Percentiles rank a stretch among this genome's conserved stretches.
Conservation (phyloP, 2,113 vertebrate genomes). For the Melierax canorus region DNA sequence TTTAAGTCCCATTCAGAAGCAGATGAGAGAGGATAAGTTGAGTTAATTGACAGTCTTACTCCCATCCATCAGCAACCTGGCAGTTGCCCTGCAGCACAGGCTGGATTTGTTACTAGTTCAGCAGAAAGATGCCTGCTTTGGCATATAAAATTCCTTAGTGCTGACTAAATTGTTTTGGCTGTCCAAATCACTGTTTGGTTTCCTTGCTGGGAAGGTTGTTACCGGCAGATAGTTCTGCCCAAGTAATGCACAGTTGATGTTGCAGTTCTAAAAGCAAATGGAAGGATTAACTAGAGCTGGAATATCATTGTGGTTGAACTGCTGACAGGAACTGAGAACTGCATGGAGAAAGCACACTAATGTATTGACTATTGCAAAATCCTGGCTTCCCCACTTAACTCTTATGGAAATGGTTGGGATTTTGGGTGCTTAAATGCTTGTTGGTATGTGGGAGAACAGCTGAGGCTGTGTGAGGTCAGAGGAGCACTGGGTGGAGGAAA, state of each 20-base stretch:
- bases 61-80: neutral
- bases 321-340: neutral
- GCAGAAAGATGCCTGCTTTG: neutral
- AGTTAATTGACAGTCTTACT: neutral
- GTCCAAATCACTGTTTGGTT: neutral
- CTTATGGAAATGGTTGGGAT: neutral
- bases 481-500: neutral
- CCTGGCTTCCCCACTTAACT: neutral
- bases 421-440: neutral
- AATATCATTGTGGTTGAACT: neutral
- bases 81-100: neutral
- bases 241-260: neutral
- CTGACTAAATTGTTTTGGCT: neutral
- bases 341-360: neutral
- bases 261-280: neutral
- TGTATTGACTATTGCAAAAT: neutral
- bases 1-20: neutral
- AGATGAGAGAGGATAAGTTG: neutral
- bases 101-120: neutral
- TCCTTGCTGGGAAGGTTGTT: neutral
- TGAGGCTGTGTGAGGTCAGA: neutral
- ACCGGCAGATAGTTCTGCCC: neutral
- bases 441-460: neutral
- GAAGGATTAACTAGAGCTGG: neutral
- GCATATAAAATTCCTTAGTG: neutral